phyloP scores from a whole-genome alignment of 1,140 invertebrate species.

The Zaprionus tsacasi region DNA sequence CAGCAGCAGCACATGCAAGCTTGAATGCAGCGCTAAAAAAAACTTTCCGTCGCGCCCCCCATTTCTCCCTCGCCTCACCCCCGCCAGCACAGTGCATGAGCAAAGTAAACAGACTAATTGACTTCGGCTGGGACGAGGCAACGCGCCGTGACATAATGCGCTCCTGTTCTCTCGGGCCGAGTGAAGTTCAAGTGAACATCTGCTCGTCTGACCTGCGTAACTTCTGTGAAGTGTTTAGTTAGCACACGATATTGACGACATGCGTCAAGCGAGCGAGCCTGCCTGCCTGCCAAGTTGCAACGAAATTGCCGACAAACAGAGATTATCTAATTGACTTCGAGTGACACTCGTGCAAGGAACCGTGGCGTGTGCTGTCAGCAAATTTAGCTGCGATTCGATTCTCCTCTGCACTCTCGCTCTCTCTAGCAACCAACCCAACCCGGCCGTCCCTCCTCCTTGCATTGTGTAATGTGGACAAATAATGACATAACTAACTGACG shows the following conservation, averaged over 20 bases:
- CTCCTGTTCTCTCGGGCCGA: slow-evolving; percentile 54
- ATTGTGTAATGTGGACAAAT: slow-evolving; percentile 55
- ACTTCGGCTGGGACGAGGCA: slow-evolving; percentile 3
- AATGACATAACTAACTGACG: slow-evolving; percentile 16
- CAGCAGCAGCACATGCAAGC: too few relatives aligned
- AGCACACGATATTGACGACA: neutral
- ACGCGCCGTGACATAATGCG: slow-evolving; percentile 21
- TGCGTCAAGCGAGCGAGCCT: neutral
- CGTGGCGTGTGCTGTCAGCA: neutral
- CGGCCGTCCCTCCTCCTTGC: slow-evolving; percentile 22
- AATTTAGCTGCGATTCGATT: neutral
- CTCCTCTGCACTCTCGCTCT: neutral
- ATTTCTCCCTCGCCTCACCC: neutral
- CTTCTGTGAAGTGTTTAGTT: slow-evolving; percentile 17
- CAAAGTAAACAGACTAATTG: slow-evolving; percentile 42
- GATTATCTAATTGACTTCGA: slow-evolving; percentile 43
- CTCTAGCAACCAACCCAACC: too few relatives aligned
- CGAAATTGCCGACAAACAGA: slow-evolving; percentile 4
- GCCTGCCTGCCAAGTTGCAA: slow-evolving; percentile 1
- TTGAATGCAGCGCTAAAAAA: slow-evolving; percentile 53
- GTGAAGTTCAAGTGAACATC: slow-evolving; percentile 51
- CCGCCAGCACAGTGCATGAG: neutral
- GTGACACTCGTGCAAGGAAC: slow-evolving; percentile 16
- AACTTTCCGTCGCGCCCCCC: slow-evolving; percentile 34
- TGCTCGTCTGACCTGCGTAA: slow-evolving; percentile 13